Evolutionary conservation across 1,140 invertebrate genomes (phyloP).

Genomic region (Zaprionus camerounensis): DNA sequence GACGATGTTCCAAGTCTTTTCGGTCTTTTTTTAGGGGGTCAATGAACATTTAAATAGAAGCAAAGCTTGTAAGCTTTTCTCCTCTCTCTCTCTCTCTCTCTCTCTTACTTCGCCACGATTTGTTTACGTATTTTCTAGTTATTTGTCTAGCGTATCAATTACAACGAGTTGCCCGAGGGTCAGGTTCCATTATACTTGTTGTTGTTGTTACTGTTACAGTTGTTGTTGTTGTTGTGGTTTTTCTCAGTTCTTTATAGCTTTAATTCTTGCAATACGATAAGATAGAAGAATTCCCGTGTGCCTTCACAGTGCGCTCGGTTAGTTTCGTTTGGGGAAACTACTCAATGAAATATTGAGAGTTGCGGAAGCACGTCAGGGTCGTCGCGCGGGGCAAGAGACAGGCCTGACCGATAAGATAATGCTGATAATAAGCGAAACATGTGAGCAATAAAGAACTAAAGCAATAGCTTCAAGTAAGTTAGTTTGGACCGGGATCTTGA

Average conservation of each 20-base stretch:
- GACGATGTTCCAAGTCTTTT: slow-evolving; percentile 11
- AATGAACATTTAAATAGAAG: slow-evolving; percentile 73
- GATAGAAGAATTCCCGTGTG: not conserved
- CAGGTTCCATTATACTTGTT: not conserved
- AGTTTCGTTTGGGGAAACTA: slow-evolving; percentile 15
- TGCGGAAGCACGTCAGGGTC: slow-evolving; percentile 31
- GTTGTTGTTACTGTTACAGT: not conserved
- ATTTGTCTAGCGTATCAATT: slow-evolving; percentile 49
- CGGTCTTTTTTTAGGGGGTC: slow-evolving; percentile 43
- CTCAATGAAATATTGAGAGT: slow-evolving; percentile 38
- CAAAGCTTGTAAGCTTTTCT: slow-evolving; percentile 65
- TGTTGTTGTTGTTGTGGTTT: slow-evolving; percentile 18
- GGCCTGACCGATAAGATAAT: slow-evolving; percentile 44
- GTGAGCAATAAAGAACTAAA: slow-evolving; percentile 1
- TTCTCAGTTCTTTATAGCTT: not conserved
- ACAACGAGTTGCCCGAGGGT: slow-evolving; percentile 17
- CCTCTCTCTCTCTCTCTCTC: not conserved
- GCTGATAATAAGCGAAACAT: slow-evolving; percentile 8
- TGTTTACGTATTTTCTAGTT: slow-evolving; percentile 50
- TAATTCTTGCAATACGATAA: slow-evolving; percentile 27
- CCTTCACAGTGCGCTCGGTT: not conserved
- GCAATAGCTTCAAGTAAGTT: not conserved
- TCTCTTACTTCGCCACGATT: slow-evolving; percentile 22
- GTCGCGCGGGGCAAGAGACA: slow-evolving; percentile 2
- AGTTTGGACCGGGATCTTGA: not conserved